Percentiles rank a stretch among this genome's conserved stretches.
phyloP scores from a whole-genome alignment of 2,113 vertebrate species.

The Geococcyx californianus region DNA sequence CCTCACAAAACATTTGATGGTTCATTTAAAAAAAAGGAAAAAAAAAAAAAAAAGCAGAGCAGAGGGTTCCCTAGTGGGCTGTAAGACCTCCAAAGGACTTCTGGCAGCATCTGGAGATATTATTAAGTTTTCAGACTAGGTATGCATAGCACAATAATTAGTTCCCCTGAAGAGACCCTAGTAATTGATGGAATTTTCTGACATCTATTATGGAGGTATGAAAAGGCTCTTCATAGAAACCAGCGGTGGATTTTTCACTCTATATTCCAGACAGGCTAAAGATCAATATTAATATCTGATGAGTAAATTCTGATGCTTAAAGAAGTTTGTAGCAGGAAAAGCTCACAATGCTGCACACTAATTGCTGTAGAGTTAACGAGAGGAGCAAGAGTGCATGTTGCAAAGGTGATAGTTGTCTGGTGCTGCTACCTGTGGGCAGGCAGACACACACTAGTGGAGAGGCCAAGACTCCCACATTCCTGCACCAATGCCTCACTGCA shows the following conservation, averaged over 20 bases:
- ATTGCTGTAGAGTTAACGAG: background rate
- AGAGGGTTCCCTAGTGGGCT: constrained; percentile 1
- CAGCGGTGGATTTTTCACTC: background rate
- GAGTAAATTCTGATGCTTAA: background rate
- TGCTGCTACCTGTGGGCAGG: background rate
- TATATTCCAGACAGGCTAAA: background rate
- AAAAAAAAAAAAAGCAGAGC: background rate
- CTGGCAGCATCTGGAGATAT: constrained; percentile 23
- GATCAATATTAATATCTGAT: background rate
- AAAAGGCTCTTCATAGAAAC: background rate
- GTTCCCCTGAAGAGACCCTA: constrained; percentile 38
- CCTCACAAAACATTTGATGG: background rate
- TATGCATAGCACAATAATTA: constrained; percentile 24
- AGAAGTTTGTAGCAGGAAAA: background rate
- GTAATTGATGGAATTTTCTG: constrained; percentile 37
- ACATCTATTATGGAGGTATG: background rate
- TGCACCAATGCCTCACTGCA: background rate
- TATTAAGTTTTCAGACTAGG: constrained; percentile 49
- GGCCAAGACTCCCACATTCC: background rate
- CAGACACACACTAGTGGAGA: rapidly evolving
- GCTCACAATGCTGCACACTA: background rate
- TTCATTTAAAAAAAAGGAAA: background rate
- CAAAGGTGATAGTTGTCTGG: background rate
- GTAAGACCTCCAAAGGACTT: constrained; percentile 40
- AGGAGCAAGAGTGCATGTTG: rapidly evolving